Evolutionary conservation across 2,888 invertebrate species (phyloP).

Genomic region (Gisinianus flammeolus): DNA sequence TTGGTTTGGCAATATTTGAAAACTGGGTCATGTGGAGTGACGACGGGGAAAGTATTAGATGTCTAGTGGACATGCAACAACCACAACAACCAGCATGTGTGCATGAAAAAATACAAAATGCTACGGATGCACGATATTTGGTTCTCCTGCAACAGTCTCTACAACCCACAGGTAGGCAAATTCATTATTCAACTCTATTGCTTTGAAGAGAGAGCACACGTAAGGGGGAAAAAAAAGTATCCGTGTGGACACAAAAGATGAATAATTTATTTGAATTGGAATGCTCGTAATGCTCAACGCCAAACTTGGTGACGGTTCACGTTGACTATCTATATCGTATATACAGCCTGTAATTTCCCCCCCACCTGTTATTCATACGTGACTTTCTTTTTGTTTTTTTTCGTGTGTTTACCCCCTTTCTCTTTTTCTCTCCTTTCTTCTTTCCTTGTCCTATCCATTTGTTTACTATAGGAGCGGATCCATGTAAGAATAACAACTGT

Average conservation of each 20-base stretch:
- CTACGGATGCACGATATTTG: slow-evolving; percentile 19
- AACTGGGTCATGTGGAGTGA: slow-evolving; percentile 44
- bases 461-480: slow-evolving; percentile 25
- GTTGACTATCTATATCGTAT: neutral
- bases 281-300: neutral
- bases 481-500: slow-evolving; percentile 34
- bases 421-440: slow-evolving; percentile 1
- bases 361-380: slow-evolving; percentile 21
- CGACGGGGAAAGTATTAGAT: slow-evolving; percentile 32
- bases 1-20: slow-evolving; percentile 36
- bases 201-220: slow-evolving; percentile 12
- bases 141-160: slow-evolving; percentile 37
- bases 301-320: neutral
- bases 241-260: slow-evolving; percentile 9
- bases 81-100: slow-evolving; percentile 10
- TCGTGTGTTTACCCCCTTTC: neutral
- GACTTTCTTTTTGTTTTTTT: neutral
- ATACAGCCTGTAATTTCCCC: neutral
- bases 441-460: neutral
- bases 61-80: slow-evolving; percentile 34
- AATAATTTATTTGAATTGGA: slow-evolving; percentile 26
- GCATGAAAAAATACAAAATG: slow-evolving; percentile 26
- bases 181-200: slow-evolving; percentile 23
- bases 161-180: slow-evolving; percentile 39
- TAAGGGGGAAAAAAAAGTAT: slow-evolving; percentile 14